Evolutionary conservation across 1,140 invertebrate genomes (phyloP).

Genomic region (Nebria ingens): DNA sequence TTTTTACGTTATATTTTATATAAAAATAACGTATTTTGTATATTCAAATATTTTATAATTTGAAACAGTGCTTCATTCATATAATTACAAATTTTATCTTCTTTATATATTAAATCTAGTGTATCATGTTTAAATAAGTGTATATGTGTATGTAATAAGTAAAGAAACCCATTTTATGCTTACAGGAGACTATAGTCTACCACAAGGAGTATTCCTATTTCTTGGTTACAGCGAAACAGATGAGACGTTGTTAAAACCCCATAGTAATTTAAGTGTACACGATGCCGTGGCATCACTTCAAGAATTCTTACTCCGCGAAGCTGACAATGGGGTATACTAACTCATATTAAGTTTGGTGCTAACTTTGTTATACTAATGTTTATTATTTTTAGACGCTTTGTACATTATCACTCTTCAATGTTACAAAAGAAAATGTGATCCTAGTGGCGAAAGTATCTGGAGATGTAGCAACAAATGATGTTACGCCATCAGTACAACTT

Average conservation of each 20-base stretch:
- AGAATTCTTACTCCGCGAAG: constrained; percentile 57
- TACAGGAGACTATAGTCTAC: constrained; percentile 64
- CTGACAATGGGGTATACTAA: constrained; percentile 53
- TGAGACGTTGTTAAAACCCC: constrained; percentile 60
- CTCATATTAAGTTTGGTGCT: neutral
- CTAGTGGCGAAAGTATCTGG: constrained; percentile 67
- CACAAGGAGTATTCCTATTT: constrained; percentile 74
- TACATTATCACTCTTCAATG: constrained; percentile 70
- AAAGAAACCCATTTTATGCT: too few relatives aligned
- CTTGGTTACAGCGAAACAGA: constrained; percentile 80
- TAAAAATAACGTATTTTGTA: too few relatives aligned
- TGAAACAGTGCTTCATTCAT: too few relatives aligned
- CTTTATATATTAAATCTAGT: too few relatives aligned
- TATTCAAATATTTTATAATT: too few relatives aligned
- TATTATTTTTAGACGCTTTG: constrained; percentile 56
- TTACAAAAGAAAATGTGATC: constrained; percentile 77
- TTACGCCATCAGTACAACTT: constrained; percentile 44
- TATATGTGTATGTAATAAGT: too few relatives aligned
- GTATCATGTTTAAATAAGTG: too few relatives aligned
- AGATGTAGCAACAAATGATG: constrained; percentile 44
- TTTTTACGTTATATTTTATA: too few relatives aligned
- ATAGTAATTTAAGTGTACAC: constrained; percentile 66
- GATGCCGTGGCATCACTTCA: constrained; percentile 70
- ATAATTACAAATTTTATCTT: too few relatives aligned
- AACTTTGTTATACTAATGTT: neutral